Evolutionary conservation across 2,113 vertebrate genomes (phyloP).

Genomic region (Aegotheles bennettii): DNA sequence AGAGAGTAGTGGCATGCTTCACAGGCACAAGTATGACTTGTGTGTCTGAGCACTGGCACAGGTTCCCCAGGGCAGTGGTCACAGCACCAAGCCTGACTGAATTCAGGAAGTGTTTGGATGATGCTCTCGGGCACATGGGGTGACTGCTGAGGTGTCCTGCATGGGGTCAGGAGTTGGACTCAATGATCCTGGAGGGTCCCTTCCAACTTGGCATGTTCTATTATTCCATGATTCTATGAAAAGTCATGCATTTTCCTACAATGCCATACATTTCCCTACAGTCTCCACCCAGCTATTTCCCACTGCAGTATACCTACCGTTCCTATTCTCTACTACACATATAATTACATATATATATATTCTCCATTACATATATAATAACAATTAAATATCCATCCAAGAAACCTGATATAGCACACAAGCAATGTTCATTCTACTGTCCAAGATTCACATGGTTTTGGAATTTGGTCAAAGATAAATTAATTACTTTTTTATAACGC

Average conservation of each 20-base stretch:
- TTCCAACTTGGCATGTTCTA: too few relatives aligned
- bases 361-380: neutral
- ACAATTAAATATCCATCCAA: neutral
- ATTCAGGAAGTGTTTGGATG: too few relatives aligned
- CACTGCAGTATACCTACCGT: neutral
- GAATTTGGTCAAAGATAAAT: neutral
- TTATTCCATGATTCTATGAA: too few relatives aligned
- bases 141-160: too few relatives aligned
- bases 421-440: neutral
- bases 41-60: too few relatives aligned
- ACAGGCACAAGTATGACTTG: neutral
- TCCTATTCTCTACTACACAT: neutral
- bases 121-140: too few relatives aligned
- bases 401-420: neutral
- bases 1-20: neutral
- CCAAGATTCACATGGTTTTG: neutral
- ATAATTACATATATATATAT: too few relatives aligned
- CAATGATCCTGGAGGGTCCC: too few relatives aligned
- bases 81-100: too few relatives aligned
- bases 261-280: neutral
- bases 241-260: too few relatives aligned
- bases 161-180: too few relatives aligned
- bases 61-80: too few relatives aligned
- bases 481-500: neutral
- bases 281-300: neutral